Conservation (phyloP, 2,888 invertebrate species). For the Carpatolechia fugitivella region DNA sequence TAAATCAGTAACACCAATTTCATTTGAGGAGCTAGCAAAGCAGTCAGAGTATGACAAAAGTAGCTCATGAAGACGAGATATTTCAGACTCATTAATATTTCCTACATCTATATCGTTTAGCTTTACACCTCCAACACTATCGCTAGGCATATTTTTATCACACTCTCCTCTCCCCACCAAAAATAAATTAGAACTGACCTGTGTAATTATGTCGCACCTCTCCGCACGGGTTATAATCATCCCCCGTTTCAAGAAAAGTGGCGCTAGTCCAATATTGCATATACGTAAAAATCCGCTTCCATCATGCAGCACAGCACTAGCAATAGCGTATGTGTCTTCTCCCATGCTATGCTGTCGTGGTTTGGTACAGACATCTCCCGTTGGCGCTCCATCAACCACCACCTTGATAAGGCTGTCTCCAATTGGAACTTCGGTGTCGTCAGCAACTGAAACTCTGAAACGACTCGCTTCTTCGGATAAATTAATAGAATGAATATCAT, state of each 20-base stretch:
- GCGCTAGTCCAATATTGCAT: neutral
- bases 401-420: conserved; percentile 1
- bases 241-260: neutral
- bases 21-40: neutral
- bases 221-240: neutral
- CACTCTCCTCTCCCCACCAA: neutral
- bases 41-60: neutral
- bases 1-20: conserved; percentile 2
- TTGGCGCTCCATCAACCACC: neutral
- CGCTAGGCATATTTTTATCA: neutral
- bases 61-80: neutral
- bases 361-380: neutral
- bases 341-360: conserved; percentile 4
- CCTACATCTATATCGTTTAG: neutral
- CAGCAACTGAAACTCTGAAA: neutral
- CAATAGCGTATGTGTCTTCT: neutral
- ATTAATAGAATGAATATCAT: neutral
- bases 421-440: conserved; percentile 3
- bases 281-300: neutral
- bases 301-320: neutral
- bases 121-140: neutral
- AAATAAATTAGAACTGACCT: neutral
- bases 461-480: neutral
- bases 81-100: neutral
- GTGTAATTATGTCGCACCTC: neutral